Conservation (phyloP, 2,888 invertebrate genomes). For the Pomacea canaliculata region DNA sequence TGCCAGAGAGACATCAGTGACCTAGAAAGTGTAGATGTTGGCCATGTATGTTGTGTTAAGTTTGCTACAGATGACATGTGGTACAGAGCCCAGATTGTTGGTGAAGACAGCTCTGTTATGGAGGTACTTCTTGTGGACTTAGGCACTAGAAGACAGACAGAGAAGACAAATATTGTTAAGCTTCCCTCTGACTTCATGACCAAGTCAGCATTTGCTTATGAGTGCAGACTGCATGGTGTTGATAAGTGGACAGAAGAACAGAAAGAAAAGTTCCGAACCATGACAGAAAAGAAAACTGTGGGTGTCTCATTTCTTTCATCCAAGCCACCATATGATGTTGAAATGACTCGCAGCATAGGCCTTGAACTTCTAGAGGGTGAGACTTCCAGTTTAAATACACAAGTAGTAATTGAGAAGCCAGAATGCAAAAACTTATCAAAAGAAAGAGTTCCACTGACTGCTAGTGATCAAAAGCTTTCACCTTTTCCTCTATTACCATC, state of each 20-base stretch:
- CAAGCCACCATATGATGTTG: slow-evolving; percentile 33
- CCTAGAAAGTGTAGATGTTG: slow-evolving; percentile 52
- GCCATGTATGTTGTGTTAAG: slow-evolving; percentile 77
- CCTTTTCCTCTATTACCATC: slow-evolving; percentile 1
- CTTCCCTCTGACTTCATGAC: slow-evolving; percentile 32
- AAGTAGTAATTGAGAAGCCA: not conserved
- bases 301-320: slow-evolving; percentile 32
- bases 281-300: slow-evolving; percentile 38
- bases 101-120: slow-evolving; percentile 71
- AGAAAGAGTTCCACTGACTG: not conserved
- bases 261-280: slow-evolving; percentile 31
- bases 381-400: not conserved
- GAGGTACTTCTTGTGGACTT: slow-evolving; percentile 76
- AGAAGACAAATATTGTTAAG: slow-evolving; percentile 13
- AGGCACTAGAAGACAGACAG: slow-evolving; percentile 71
- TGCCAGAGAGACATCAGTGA: slow-evolving; percentile 44
- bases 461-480: not conserved
- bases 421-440: not conserved
- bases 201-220: slow-evolving; percentile 38
- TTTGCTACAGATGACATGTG: slow-evolving; percentile 76
- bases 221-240: slow-evolving; percentile 39
- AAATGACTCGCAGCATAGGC: slow-evolving; percentile 36
- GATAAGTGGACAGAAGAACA: slow-evolving; percentile 35
- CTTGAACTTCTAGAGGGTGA: slow-evolving; percentile 33
- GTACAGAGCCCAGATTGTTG: slow-evolving; percentile 77